These are phyloP conservation scores for Coenonympha arcania DNA, from an alignment of 2,888 invertebrate genomes.

Conservation along the genomic window DNA sequence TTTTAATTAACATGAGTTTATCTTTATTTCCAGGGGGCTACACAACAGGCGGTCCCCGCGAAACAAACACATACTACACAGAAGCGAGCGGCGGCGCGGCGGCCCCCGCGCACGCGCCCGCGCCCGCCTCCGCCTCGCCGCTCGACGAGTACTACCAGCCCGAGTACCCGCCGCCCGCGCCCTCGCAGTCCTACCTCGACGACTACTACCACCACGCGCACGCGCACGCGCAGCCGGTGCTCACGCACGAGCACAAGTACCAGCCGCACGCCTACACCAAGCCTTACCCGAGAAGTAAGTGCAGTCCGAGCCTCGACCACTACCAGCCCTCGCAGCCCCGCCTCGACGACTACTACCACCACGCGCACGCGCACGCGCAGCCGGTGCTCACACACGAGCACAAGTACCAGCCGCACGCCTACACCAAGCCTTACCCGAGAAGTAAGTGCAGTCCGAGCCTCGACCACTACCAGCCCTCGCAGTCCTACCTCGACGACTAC, in stretches of 20 bases:
- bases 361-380: constrained; percentile 79
- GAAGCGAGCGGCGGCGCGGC: constrained; percentile 50
- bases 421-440: constrained; percentile 81
- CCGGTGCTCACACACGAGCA: constrained; percentile 75
- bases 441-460: too few species aligned
- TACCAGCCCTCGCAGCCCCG: too few species aligned
- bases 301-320: too few species aligned
- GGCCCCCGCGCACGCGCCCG: constrained; percentile 45
- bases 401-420: constrained; percentile 81
- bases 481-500: too few species aligned
- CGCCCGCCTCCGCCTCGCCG: constrained; percentile 63
- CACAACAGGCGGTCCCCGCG: constrained; percentile 73
- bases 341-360: too few species aligned
- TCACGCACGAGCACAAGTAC: constrained; percentile 80
- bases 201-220: constrained; percentile 83
- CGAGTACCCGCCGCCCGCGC: constrained; percentile 63
- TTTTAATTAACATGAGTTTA: background rate
- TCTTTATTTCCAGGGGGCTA: constrained; percentile 63
- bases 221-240: constrained; percentile 77
- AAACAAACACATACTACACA: constrained; percentile 67
- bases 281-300: constrained; percentile 80
- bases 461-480: too few species aligned
- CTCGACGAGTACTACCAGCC: constrained; percentile 72
- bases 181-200: constrained; percentile 58
- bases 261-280: constrained; percentile 80